phyloP scores from a whole-genome alignment of 1,140 invertebrate genomes.

The Cotesia vestalis region DNA sequence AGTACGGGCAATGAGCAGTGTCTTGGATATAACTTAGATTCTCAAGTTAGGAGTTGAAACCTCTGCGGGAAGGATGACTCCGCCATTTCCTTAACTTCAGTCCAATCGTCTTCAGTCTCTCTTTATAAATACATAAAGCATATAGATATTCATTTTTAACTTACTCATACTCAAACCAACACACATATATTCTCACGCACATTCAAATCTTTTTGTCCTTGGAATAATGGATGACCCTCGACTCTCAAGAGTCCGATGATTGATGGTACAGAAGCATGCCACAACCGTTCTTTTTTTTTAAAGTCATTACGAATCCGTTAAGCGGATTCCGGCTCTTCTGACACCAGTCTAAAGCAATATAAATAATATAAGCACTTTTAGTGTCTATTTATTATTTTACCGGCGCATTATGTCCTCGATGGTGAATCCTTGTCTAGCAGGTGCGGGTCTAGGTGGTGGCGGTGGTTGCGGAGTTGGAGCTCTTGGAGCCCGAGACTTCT shows the following conservation, averaged over 20 bases:
- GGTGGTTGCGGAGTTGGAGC: conserved; percentile 64
- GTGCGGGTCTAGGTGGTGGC: conserved; percentile 58
- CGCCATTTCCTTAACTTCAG: too few species aligned
- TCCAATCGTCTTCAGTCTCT: conserved; percentile 4
- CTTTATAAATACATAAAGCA: neutral
- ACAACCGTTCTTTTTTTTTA: conserved; percentile 12
- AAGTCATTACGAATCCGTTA: conserved; percentile 29
- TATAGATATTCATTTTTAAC: too few species aligned
- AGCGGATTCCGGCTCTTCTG: neutral
- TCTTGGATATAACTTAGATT: too few species aligned
- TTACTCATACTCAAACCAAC: too few species aligned
- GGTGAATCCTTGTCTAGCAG: conserved; percentile 62
- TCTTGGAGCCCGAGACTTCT: conserved; percentile 48
- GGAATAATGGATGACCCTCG: conserved; percentile 22
- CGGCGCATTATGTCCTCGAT: conserved; percentile 65
- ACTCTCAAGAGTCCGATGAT: conserved; percentile 11
- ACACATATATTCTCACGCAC: neutral
- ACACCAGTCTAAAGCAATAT: neutral
- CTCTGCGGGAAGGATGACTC: too few species aligned
- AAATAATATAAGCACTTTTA: neutral
- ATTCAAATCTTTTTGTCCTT: conserved; percentile 12
- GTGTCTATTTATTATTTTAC: conserved; percentile 41
- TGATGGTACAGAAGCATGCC: conserved; percentile 24
- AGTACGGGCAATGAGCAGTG: too few species aligned
- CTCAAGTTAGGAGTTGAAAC: too few species aligned